A percentile compares a stretch with the other conserved stretches of the same genome.
Conservation (phyloP, 2,113 vertebrate species). For the Neogobius melanostomus region DNA sequence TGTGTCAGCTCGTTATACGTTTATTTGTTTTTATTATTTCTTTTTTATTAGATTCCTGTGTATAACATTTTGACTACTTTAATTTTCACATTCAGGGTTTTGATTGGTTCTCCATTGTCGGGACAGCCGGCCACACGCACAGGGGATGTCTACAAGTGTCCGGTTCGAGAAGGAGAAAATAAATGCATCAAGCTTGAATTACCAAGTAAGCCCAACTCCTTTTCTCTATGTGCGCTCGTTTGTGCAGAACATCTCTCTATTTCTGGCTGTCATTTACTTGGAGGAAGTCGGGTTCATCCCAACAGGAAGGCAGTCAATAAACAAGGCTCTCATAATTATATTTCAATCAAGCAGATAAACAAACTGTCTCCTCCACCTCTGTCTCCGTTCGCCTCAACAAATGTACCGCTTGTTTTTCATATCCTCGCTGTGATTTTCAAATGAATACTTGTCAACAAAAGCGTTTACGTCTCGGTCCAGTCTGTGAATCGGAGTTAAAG, state of each 20-base stretch:
- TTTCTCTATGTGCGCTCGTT: not conserved
- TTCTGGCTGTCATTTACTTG: slow-evolving; percentile 22
- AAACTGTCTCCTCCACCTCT: slow-evolving; percentile 23
- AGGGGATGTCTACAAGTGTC: slow-evolving; percentile 96
- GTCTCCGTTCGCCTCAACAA: not conserved
- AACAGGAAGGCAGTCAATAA: slow-evolving; percentile 66
- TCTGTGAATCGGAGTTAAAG: not conserved
- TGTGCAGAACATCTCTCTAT: slow-evolving; percentile 14
- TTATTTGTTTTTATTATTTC: not conserved
- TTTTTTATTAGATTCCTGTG: slow-evolving; percentile 31
- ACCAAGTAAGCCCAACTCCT: slow-evolving; percentile 78
- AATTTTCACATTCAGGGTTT: slow-evolving; percentile 80
- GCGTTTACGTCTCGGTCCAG: slow-evolving; percentile 17
- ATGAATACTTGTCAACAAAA: slow-evolving; percentile 13
- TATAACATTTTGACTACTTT: slow-evolving; percentile 11
- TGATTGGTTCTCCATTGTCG: slow-evolving; percentile 91
- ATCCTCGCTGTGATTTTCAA: slow-evolving; percentile 9
- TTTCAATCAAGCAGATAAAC: slow-evolving; percentile 61
- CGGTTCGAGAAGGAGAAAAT: slow-evolving; percentile 73
- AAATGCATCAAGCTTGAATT: slow-evolving; percentile 86
- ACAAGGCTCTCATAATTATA: slow-evolving; percentile 59
- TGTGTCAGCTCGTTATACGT: slow-evolving; percentile 13
- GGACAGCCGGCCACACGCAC: slow-evolving; percentile 89
- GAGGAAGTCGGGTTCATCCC: slow-evolving; percentile 54
- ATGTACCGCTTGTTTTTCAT: not conserved